Evolutionary conservation across 2,113 vertebrate species (phyloP).

Genomic region (Cebus imitator): DNA sequence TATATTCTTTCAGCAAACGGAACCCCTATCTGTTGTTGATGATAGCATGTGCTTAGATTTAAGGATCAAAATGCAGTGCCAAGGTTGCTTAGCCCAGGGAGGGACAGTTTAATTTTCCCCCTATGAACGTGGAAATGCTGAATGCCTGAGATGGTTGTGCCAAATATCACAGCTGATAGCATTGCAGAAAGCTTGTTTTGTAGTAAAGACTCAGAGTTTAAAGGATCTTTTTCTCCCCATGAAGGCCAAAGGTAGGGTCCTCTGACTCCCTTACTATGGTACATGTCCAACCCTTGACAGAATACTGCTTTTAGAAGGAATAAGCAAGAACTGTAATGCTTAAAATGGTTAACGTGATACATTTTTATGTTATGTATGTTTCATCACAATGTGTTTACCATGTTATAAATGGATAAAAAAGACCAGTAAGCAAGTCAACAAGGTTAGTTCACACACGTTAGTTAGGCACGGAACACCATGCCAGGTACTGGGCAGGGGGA

Average conservation of each 20-base stretch:
- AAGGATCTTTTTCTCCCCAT: background rate
- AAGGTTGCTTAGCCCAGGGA: slow-evolving; percentile 26
- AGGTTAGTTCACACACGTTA: background rate
- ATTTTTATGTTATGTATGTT: background rate
- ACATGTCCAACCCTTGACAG: background rate
- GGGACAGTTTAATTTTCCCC: background rate
- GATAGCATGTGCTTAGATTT: slow-evolving; percentile 30
- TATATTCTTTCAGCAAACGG: slow-evolving; percentile 64
- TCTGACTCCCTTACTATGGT: background rate
- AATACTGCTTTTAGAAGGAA: background rate
- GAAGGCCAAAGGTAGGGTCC: background rate
- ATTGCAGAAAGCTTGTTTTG: background rate
- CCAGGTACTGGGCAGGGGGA: too few relatives aligned
- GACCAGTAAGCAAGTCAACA: background rate
- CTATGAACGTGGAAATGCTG: background rate
- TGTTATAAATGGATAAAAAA: background rate
- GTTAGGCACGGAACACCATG: background rate
- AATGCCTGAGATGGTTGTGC: background rate
- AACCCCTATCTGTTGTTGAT: slow-evolving; percentile 35
- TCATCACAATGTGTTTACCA: background rate
- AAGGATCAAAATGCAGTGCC: slow-evolving; percentile 41
- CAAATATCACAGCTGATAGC: background rate
- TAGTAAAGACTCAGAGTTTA: slow-evolving; percentile 39
- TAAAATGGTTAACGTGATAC: background rate
- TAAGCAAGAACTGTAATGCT: background rate